Percentiles rank a stretch among this genome's conserved stretches.
These are phyloP conservation scores for Glossosoma conforme DNA, from an alignment of 1,140 invertebrate genomes.

Conservation along the genomic window DNA sequence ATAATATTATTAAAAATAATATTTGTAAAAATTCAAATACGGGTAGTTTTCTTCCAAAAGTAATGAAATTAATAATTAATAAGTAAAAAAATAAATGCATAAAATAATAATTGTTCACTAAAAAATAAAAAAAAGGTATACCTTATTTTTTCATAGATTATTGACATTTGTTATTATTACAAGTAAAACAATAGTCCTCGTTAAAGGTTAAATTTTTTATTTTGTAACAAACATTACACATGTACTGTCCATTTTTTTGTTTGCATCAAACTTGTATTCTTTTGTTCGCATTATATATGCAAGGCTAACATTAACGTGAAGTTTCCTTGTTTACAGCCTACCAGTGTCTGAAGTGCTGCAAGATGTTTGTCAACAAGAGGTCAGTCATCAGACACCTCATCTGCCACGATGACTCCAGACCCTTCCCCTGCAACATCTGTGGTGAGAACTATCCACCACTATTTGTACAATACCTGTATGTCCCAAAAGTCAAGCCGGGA, in stretches of 20 bases:
- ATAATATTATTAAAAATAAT: no score
- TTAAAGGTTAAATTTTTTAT: slow-evolving; percentile 1
- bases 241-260: not conserved
- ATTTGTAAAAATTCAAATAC: no score
- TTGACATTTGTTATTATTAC: not conserved
- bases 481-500: no score
- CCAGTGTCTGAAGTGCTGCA: slow-evolving; percentile 25
- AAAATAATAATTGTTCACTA: not conserved
- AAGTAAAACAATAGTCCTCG: not conserved
- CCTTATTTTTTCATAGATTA: not conserved
- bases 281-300: not conserved
- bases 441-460: no score
- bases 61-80: not conserved
- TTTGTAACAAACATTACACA: not conserved
- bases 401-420: slow-evolving; percentile 22
- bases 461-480: no score
- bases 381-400: slow-evolving; percentile 20
- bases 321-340: slow-evolving; percentile 18
- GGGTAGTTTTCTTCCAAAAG: no score
- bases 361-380: slow-evolving; percentile 22
- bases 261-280: not conserved
- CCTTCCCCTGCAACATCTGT: slow-evolving; percentile 26
- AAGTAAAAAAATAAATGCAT: not conserved
- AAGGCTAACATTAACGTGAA: slow-evolving; percentile 6
- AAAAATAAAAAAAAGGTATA: not conserved